Conservation (phyloP, 2,888 invertebrate genomes). For the Cephus pulcher region DNA sequence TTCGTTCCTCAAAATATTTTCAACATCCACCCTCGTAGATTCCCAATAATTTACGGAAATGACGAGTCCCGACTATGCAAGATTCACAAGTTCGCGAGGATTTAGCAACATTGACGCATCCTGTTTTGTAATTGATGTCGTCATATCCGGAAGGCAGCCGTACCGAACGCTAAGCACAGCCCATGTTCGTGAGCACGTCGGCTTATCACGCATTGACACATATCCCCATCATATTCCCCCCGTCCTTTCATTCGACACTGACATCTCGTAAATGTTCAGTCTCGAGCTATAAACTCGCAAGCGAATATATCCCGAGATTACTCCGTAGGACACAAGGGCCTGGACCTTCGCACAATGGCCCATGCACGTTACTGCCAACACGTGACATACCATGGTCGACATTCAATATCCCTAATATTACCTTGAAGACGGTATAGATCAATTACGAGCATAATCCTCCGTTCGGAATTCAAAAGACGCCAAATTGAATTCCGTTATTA, state of each 20-base stretch:
- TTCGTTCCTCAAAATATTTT: too few relatives aligned
- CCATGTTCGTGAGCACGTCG: not conserved
- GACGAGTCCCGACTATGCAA: not conserved
- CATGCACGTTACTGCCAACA: not conserved
- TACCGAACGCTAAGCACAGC: not conserved
- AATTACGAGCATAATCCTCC: not conserved
- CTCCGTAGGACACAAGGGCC: not conserved
- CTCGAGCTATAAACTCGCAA: not conserved
- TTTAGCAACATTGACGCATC: slow-evolving; percentile 6
- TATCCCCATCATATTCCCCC: not conserved
- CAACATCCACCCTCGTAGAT: not conserved
- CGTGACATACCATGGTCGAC: not conserved
- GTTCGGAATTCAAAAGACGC: not conserved
- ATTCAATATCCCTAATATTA: not conserved
- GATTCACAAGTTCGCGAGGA: not conserved
- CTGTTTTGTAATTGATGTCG: slow-evolving; percentile 24
- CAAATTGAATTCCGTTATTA: not conserved
- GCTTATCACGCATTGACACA: slow-evolving; percentile 2
- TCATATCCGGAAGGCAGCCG: slow-evolving; percentile 20
- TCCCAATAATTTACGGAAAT: not conserved
- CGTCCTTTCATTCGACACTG: not conserved
- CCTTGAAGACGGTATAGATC: not conserved
- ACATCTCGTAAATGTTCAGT: not conserved
- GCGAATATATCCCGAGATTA: not conserved
- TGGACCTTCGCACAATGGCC: not conserved